Evolutionary conservation across 2,113 vertebrate genomes (phyloP).

Genomic region (Arizona elegans): DNA sequence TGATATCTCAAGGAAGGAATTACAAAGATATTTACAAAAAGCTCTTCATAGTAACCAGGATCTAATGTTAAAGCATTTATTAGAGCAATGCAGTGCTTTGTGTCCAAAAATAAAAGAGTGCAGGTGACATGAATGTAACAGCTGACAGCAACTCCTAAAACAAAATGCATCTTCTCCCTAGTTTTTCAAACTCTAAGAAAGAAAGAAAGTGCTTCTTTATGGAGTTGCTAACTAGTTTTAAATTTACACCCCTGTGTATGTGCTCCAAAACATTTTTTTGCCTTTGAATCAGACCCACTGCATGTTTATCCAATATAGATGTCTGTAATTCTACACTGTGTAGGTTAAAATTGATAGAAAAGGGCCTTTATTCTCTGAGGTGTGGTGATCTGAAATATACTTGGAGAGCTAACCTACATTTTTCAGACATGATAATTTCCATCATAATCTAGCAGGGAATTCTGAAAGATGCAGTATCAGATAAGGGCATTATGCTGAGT

Average conservation of each 20-base stretch:
- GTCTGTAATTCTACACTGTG: not conserved
- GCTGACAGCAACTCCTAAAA: not conserved
- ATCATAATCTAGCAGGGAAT: not conserved
- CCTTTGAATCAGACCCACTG: not conserved
- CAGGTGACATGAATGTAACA: not conserved
- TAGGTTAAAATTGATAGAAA: not conserved
- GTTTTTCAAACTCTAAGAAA: not conserved
- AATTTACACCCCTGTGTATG: not conserved
- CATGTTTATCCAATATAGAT: not conserved
- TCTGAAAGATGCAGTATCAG: not conserved
- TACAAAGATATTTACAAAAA: not conserved
- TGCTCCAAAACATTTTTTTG: not conserved
- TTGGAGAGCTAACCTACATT: not conserved
- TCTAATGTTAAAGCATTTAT: not conserved
- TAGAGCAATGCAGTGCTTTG: not conserved
- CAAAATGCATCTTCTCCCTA: not conserved
- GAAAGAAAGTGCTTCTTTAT: not conserved
- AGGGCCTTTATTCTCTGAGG: not conserved
- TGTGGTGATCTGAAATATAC: slow-evolving; percentile 37
- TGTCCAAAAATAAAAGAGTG: not conserved
- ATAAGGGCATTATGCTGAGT: not conserved
- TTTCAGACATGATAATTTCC: not conserved
- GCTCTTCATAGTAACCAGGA: not conserved
- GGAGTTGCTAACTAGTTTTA: not conserved
- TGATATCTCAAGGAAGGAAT: not conserved